Evolutionary conservation across 2,797 vertebrate genomes (phyloP).

Genomic region (Pelobates cultripes): DNA sequence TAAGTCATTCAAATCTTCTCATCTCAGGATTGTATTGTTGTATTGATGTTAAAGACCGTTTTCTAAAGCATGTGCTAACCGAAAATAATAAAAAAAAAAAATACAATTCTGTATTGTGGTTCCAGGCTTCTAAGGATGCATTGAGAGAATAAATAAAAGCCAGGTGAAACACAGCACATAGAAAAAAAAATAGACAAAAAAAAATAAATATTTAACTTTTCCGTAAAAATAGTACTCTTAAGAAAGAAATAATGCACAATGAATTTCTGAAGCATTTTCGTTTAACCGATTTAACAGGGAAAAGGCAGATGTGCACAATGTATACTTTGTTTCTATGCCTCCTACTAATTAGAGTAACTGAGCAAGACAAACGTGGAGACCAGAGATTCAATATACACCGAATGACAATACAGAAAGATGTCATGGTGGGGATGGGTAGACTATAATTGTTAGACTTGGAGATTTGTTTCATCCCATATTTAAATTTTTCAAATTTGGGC

Average conservation of each 20-base stretch:
- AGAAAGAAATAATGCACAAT: neutral
- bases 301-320: constrained; percentile 4
- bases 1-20: too few species aligned
- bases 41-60: too few species aligned
- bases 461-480: too few species aligned
- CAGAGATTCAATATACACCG: neutral
- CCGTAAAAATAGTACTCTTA: neutral
- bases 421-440: constrained; percentile 3
- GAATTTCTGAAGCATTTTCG: neutral
- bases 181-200: neutral
- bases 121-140: neutral
- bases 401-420: constrained; percentile 4
- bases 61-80: too few species aligned
- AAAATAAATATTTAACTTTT: neutral
- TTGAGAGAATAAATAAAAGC: neutral
- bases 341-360: neutral
- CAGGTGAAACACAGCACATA: neutral
- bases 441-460: neutral
- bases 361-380: neutral
- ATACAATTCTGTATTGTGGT: neutral
- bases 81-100: too few species aligned
- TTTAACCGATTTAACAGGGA: neutral
- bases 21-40: too few species aligned
- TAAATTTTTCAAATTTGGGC: too few species aligned
- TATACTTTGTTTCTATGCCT: neutral